A percentile compares a stretch with the other conserved stretches of the same genome.
Evolutionary conservation across 2,888 invertebrate species (phyloP).

Genomic region (Drosophila aldrichi): DNA sequence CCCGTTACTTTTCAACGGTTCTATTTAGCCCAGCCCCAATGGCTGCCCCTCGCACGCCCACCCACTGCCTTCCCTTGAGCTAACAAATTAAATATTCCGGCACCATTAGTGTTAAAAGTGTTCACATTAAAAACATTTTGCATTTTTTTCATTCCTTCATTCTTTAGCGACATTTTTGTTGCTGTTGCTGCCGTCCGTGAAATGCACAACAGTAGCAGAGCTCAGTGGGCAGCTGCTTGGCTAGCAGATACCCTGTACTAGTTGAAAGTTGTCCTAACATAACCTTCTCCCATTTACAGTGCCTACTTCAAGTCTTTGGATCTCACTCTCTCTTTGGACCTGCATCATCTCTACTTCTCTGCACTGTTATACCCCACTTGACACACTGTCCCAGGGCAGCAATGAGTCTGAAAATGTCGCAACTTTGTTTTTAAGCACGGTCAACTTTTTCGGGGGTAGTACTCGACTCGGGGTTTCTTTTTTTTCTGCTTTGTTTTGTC

Average conservation of each 20-base stretch:
- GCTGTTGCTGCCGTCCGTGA: slow-evolving; percentile 19
- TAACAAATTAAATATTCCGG: slow-evolving; percentile 84
- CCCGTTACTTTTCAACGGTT: slow-evolving; percentile 28
- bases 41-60: not conserved
- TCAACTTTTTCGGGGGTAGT: slow-evolving; percentile 56
- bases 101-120: slow-evolving; percentile 85
- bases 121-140: slow-evolving; percentile 82
- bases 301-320: not conserved
- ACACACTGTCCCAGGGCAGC: not conserved
- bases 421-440: slow-evolving; percentile 75
- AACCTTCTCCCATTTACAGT: not conserved
- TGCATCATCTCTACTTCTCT: not conserved
- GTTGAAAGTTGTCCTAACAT: not conserved
- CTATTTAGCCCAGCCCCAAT: slow-evolving; percentile 27
- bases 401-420: slow-evolving; percentile 27
- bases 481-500: not conserved
- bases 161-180: slow-evolving; percentile 24
- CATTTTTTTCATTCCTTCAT: slow-evolving; percentile 62
- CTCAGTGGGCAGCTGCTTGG: not conserved
- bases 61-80: slow-evolving; percentile 5
- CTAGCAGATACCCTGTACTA: slow-evolving; percentile 1
- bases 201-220: slow-evolving; percentile 18
- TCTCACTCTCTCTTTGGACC: too few relatives aligned
- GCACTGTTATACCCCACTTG: not conserved
- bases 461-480: slow-evolving; percentile 1